Conservation (phyloP, 2,797 vertebrate species). For the Sebastes kiyomatsui region DNA sequence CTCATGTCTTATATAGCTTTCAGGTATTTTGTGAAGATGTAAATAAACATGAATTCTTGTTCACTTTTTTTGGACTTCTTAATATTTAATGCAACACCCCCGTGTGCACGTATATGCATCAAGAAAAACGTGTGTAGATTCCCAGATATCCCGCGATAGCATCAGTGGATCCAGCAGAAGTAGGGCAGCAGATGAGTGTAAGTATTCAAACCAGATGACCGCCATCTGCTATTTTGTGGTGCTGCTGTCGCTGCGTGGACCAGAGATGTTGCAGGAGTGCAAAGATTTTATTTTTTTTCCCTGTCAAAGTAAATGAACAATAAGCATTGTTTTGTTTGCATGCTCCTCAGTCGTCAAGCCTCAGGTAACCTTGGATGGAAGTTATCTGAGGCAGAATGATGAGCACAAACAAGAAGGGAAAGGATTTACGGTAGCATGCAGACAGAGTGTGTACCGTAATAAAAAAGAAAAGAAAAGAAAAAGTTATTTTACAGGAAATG, state of each 20-base stretch:
- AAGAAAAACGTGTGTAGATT: slow-evolving; percentile 37
- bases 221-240: slow-evolving; percentile 83
- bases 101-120: slow-evolving; percentile 35
- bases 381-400: slow-evolving; percentile 26
- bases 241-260: slow-evolving; percentile 35
- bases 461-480: not conserved
- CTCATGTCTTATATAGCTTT: not conserved
- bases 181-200: slow-evolving; percentile 79
- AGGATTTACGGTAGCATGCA: not conserved
- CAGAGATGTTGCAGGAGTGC: slow-evolving; percentile 25
- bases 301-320: slow-evolving; percentile 21
- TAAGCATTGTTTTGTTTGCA: slow-evolving; percentile 7
- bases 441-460: not conserved
- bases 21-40: not conserved
- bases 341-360: slow-evolving; percentile 22
- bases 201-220: slow-evolving; percentile 83
- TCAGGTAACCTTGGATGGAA: slow-evolving; percentile 54
- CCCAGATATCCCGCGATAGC: slow-evolving; percentile 25
- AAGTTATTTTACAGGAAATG: no score
- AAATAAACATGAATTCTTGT: not conserved
- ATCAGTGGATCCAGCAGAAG: slow-evolving; percentile 63
- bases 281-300: not conserved
- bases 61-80: not conserved
- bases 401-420: slow-evolving; percentile 9
- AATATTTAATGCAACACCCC: not conserved